phyloP scores from a whole-genome alignment of 2,113 vertebrate genomes.

The Sorex fumeus region DNA sequence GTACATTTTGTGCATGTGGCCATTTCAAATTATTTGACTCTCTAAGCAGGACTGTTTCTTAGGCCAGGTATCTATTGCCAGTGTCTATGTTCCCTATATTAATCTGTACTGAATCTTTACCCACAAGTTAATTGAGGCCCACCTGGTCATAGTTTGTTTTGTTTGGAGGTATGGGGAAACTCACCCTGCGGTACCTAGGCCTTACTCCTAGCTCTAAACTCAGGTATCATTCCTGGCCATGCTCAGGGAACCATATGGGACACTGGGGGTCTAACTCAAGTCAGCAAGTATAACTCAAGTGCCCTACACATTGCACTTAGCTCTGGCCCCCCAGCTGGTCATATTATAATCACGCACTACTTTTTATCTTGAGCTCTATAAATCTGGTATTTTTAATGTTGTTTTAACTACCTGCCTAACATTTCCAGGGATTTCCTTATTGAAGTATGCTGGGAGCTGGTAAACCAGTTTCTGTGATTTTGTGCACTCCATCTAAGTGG shows the following conservation, averaged over 20 bases:
- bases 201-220: no score
- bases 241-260: no score
- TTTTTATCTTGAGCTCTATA: slow-evolving; percentile 48
- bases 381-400: slow-evolving; percentile 59
- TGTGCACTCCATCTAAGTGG: neutral
- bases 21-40: slow-evolving; percentile 69
- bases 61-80: slow-evolving; percentile 55
- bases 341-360: slow-evolving; percentile 55
- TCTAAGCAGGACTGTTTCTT: neutral
- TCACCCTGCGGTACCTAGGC: no score
- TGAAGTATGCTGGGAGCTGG: neutral
- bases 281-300: no score
- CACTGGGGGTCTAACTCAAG: no score
- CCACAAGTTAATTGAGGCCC: slow-evolving; percentile 51
- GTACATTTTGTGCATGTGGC: slow-evolving; percentile 63
- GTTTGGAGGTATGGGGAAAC: no score
- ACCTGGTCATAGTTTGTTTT: slow-evolving; percentile 53
- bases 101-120: slow-evolving; percentile 19
- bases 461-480: neutral
- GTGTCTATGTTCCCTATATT: slow-evolving; percentile 26
- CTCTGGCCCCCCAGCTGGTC: neutral
- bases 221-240: no score
- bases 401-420: slow-evolving; percentile 18
- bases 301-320: no score
- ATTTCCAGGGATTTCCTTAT: slow-evolving; percentile 22